phyloP scores from a whole-genome alignment of 1,140 invertebrate species.

The Zaprionus africanus region DNA sequence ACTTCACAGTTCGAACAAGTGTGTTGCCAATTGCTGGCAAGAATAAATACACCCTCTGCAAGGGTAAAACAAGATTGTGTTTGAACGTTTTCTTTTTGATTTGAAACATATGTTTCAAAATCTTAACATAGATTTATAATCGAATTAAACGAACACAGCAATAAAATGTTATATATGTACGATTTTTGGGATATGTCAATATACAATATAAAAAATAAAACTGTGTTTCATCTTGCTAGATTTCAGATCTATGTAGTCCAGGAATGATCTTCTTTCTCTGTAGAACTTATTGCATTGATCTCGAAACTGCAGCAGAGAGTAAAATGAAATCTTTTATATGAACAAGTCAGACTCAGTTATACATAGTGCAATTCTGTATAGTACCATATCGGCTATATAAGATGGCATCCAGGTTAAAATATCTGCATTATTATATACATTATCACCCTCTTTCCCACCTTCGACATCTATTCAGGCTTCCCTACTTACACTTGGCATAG shows the following conservation, averaged over 20 bases:
- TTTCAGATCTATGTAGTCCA: neutral
- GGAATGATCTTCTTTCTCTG: neutral
- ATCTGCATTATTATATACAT: too few species aligned
- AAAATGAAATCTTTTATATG: neutral
- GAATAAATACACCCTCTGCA: too few species aligned
- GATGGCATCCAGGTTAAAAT: too few species aligned
- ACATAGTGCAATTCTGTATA: neutral
- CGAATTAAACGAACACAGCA: neutral
- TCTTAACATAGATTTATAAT: neutral
- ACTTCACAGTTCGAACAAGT: too few species aligned
- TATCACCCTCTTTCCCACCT: neutral
- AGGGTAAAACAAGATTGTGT: too few species aligned
- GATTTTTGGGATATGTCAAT: neutral
- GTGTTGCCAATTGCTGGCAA: too few species aligned
- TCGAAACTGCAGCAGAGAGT: neutral
- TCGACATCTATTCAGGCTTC: neutral
- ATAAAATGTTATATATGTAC: neutral
- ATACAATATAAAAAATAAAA: too few species aligned
- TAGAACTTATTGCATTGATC: neutral
- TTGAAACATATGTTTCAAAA: neutral
- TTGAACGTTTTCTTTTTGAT: neutral
- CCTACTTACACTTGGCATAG: conserved; percentile 64
- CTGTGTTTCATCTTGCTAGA: neutral
- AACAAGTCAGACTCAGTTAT: too few species aligned
- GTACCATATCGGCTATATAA: neutral